Base-by-base conservation (phyloP, 2,113 vertebrate species). In the Hippocampus comes region DNA sequence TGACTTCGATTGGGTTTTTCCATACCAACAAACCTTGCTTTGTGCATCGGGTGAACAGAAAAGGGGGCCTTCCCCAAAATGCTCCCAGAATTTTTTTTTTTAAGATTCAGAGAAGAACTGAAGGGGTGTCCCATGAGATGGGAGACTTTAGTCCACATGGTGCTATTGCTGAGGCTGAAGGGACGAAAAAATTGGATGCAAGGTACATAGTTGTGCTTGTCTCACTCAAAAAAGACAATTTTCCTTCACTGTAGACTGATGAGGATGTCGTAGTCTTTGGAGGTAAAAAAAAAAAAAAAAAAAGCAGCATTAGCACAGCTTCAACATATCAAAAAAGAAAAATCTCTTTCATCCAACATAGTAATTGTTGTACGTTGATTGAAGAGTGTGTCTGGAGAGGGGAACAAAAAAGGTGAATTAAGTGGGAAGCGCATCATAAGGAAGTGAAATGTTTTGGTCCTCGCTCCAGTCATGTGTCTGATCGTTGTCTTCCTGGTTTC, bases 361-460 rank as follows among this genome's bases (percentile, higher is more conserved):
- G 15, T 17, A 17, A 48, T 9, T 1, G 71, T 80, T 80, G 75
- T 82, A 68, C 80, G 82, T 76, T 82, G 78, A 59, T 74, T 79
- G 74, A 74, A 74, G 75, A 70, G 81, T 79, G 69, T 86, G 73
- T 86, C 73, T 77, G 51, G 68, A 75, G 84, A 88, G 72, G 77
- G 71, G 68, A 82, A 6, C 4, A 80, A 75, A 82, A 76, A 68
- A 70, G 48, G 71, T 63, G 46, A 73, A 27, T 6, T 12, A 27
- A 61, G 15, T 34, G 59, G 59, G 59, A 30, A 18, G 27, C 27
- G 27, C 7, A 61, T 61, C 27, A 20, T 61, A 27, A 61, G 23
- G 59, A 61, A 34, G 59, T 61, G 64, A 66, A 25, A 48, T 27
- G 64, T 85, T 90, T 93, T 93, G 91, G 92, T 92, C 89, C 90